Evolutionary conservation across 2,888 invertebrate genomes (phyloP), one percentile per base, ranked within the genome.

Genomic region (Chloroclysta siterata): DNA sequence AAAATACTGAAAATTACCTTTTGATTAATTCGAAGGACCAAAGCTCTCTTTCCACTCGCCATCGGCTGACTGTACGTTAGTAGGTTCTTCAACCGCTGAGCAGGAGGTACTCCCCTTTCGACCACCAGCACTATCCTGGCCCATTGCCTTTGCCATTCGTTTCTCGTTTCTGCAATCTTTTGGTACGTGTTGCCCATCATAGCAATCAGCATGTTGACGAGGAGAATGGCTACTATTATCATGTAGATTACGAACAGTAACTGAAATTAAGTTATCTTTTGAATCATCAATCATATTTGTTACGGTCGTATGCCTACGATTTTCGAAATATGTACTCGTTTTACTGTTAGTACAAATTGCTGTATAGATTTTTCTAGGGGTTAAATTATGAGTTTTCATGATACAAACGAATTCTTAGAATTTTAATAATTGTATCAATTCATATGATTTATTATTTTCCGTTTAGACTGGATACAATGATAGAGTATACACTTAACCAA

Each of bases 101-200:
- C 94, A 0, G 99, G 98, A 60, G 97, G 96, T 0, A 99, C 98
- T n/a, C 99, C 98, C 85, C 99, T 94, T 85, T 99, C 99, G 22
- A 99, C 98, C 42, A 99, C 99, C 69, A 99, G 92, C 41, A 99
- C 99, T 68, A 99, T 99, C 72, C 99, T 94, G 0, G 99, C 99
- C 99, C 99, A 99, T 95, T 99, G 94, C 80, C 99, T 93, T 87
- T 99, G 98, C 99, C 99, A 99, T 87, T 99, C 99, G 84, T 99
- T 99, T 72, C 98, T 95, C 0, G 99, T 98, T 89, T 99, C 98
- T 0, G 98, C 98, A 74, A 99, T 99, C 91, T 98, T 98, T 86
- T 98, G 98, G 84, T 99, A 99, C 3, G 99, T 99, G 87, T 99
- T 99, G 0, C 99, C 99, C 99, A 99, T 99, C 99, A 99, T 99